Percentiles rank a stretch among this genome's conserved stretches.
phyloP scores from a whole-genome alignment of 2,888 invertebrate species.

The Trichacis sp. region DNA sequence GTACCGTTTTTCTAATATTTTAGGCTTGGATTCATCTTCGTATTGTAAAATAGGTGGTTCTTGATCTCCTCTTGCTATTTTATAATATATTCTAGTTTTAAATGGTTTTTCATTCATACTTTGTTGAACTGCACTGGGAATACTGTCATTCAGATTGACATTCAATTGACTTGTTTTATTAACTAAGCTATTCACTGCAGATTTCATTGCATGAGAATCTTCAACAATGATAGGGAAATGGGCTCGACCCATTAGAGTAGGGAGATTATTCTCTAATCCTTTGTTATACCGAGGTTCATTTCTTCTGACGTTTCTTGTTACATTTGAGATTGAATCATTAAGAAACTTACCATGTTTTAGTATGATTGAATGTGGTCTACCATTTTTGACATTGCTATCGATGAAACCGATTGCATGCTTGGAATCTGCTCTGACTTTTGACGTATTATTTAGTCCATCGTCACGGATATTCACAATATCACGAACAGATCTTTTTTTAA shows the following conservation, averaged over 20 bases:
- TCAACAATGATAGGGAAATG: slow-evolving; percentile 13
- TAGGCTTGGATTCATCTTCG: slow-evolving; percentile 3
- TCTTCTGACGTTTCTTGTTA: slow-evolving; percentile 48
- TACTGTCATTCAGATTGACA: background rate
- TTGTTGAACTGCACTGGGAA: slow-evolving; percentile 8
- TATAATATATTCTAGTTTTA: no score
- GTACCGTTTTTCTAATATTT: slow-evolving; percentile 26
- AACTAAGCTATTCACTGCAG: background rate
- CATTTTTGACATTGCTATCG: slow-evolving; percentile 48
- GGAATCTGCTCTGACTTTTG: slow-evolving; percentile 5
- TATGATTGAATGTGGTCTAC: slow-evolving; percentile 43
- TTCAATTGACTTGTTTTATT: background rate
- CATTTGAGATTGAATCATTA: slow-evolving; percentile 21
- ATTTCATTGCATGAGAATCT: background rate
- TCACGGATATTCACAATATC: background rate
- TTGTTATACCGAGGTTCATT: slow-evolving; percentile 58
- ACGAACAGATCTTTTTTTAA: slow-evolving; percentile 25
- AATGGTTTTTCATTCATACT: background rate
- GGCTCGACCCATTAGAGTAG: slow-evolving; percentile 7
- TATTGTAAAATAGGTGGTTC: background rate
- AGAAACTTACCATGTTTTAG: slow-evolving; percentile 48
- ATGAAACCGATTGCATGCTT: slow-evolving; percentile 46
- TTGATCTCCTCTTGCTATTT: slow-evolving; percentile 19
- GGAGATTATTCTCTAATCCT: slow-evolving; percentile 20
- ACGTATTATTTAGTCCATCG: background rate